Conservation (phyloP, 2,888 invertebrate species). For the Calliscelio sp. region DNA sequence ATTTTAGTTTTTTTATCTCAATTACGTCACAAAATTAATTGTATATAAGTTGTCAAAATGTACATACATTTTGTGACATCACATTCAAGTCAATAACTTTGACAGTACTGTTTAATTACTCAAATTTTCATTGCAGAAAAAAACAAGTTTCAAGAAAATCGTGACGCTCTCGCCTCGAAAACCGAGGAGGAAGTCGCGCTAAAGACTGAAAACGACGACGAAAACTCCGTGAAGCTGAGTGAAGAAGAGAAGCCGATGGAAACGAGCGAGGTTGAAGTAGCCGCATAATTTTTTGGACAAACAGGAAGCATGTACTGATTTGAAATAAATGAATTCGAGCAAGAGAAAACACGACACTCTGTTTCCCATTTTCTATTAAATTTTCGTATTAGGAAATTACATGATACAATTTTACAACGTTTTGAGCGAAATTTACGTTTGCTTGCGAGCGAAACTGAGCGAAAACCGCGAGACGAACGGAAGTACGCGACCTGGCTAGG, state of each 20-base stretch:
- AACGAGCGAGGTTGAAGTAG: not conserved
- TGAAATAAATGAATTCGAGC: too few relatives aligned
- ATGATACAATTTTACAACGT: slow-evolving; percentile 76
- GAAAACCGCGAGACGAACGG: slow-evolving; percentile 36
- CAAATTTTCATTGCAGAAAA: slow-evolving; percentile 87
- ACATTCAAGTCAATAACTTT: too few relatives aligned
- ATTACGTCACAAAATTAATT: too few relatives aligned
- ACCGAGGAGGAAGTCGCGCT: not conserved
- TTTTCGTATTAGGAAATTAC: slow-evolving; percentile 80
- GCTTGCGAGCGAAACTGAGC: slow-evolving; percentile 32
- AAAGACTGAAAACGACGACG: too few relatives aligned
- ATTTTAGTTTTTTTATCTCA: slow-evolving; percentile 56
- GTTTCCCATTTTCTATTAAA: slow-evolving; percentile 77
- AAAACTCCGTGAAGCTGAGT: too few relatives aligned
- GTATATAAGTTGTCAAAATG: too few relatives aligned
- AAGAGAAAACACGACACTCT: too few relatives aligned
- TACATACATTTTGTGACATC: too few relatives aligned
- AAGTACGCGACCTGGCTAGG: too few relatives aligned
- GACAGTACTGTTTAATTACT: not conserved
- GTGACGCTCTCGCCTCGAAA: slow-evolving; percentile 74
- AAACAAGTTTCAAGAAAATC: slow-evolving; percentile 90
- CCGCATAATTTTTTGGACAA: too few relatives aligned
- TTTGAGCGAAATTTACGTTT: slow-evolving; percentile 80
- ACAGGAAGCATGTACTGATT: too few relatives aligned
- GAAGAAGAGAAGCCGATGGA: too few relatives aligned